Evolutionary conservation across 2,888 invertebrate species (phyloP), one percentile per base, ranked within the genome.

Genomic region (Plusia festucae): DNA sequence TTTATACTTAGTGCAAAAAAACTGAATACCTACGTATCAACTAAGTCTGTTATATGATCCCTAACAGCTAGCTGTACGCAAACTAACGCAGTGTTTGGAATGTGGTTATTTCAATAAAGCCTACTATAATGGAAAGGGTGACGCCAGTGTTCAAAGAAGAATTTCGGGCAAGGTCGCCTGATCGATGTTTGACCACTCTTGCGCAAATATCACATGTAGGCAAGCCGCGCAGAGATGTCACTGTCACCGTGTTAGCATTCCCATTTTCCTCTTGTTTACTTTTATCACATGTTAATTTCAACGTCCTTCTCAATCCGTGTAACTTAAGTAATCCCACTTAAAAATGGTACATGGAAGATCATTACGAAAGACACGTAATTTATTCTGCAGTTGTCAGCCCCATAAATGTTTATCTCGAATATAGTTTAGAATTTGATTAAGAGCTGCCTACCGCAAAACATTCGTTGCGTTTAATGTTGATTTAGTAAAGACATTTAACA

Each of bases 81-180:
- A 49, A 49, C 46, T 9, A 8, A 46, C 18, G 15, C 3, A 15
- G 13, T 46, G 46, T 18, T 18, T 22, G 56, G 73, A 76, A 80
- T 78, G 73, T 68, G 53, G 72, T 73, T 68, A 73, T 65, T 68
- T 72, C 60, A 66, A 68, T 72, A 70, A 65, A 62, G 59, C 51
- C 56, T 53, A 60, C 53, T 53, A 65, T 67, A 78, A 65, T 73
- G 73, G 71, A 73, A 77, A 80, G 79, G 81, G 80, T 87, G 82
- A 79, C 79, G 81, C 71, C 79, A 78, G 69, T 79, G 68, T 68
- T 79, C 82, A 76, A 82, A 83, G 87, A 91, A 86, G 88, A 90
- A 93, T 93, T 91, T 90, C 91, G 93, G 91, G 93, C 93, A 93
- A 93, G 94, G 93, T 86, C 91, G 79, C 68, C 74, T 89, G 91